Percentiles rank a stretch among this genome's conserved stretches.
Evolutionary conservation across 2,113 vertebrate genomes (phyloP).

Genomic region (Rattus norvegicus): GRCr8 NC_086020.1:78349501-78350000

Average conservation of each 20-base stretch:
- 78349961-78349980: not conserved
- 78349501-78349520: not conserved
- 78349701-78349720: not conserved
- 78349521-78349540: not conserved
- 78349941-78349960: not conserved
- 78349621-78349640: not conserved
- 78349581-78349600: not conserved
- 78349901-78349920: not conserved
- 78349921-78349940: not conserved
- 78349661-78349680: not conserved
- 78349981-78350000: too few relatives aligned
- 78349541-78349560: not conserved
- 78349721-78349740: not conserved
- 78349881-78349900: not conserved
- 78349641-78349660: not conserved
- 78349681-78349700: not conserved
- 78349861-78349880: not conserved
- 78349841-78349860: not conserved
- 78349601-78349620: not conserved
- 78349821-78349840: not conserved
- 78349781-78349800: not conserved
- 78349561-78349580: not conserved
- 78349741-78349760: not conserved
- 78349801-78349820: not conserved
- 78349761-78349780: too few relatives aligned